Evolutionary conservation across 2,113 vertebrate species (phyloP).

Genomic region (Grammomys dolichurus): DNA sequence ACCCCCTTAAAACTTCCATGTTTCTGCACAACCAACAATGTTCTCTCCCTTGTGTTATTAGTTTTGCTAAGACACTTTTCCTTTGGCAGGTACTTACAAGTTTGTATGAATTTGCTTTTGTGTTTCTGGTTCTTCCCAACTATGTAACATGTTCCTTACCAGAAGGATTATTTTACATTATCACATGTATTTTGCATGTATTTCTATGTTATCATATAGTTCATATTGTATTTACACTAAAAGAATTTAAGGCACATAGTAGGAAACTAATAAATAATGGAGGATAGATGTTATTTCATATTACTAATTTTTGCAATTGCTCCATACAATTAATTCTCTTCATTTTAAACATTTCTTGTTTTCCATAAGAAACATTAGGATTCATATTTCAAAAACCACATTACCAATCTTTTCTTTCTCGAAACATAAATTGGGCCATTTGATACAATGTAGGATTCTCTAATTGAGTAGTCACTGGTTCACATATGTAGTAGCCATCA

Average conservation of each 20-base stretch:
- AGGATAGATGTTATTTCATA: background rate
- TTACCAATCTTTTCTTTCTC: slow-evolving; percentile 16
- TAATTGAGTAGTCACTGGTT: background rate
- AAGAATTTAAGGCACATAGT: background rate
- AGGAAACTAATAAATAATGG: background rate
- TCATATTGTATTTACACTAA: background rate
- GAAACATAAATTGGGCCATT: background rate
- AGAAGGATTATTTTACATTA: background rate
- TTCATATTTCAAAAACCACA: slow-evolving; percentile 17
- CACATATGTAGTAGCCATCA: background rate
- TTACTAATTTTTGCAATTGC: background rate
- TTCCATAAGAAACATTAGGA: background rate
- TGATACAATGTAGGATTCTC: slow-evolving; percentile 1
- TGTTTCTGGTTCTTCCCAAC: background rate
- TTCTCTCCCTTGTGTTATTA: background rate
- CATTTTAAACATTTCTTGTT: slow-evolving; percentile 1
- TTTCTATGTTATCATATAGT: background rate
- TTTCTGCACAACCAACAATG: background rate
- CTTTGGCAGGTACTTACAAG: background rate
- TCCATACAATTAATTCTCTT: background rate
- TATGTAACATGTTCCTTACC: background rate
- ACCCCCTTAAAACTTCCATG: background rate
- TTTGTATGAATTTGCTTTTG: background rate
- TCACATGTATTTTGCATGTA: too few relatives aligned
- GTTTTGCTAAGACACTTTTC: background rate